Conservation (phyloP, 53 echinoderm and acorn worm genomes). For the Echinometra lucunter region DNA sequence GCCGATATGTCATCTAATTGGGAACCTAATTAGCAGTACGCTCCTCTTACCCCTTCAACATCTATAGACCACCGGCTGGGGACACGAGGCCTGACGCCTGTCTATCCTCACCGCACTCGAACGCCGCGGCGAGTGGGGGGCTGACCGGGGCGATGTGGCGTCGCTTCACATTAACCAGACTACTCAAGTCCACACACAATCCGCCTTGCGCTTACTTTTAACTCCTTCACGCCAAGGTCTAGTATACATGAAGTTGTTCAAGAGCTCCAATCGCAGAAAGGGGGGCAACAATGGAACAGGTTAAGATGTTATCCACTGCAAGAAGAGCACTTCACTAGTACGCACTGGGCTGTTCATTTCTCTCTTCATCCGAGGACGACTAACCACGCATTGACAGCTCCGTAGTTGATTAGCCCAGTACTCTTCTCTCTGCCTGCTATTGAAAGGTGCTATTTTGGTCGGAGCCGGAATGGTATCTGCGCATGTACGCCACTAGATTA, state of each 20-base stretch:
- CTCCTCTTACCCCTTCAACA: background rate
- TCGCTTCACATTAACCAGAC: background rate
- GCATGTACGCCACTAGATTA: slow-evolving; percentile 11
- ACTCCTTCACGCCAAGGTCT: slow-evolving; percentile 3
- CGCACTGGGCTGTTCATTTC: background rate
- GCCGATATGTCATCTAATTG: background rate
- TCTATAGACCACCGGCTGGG: background rate
- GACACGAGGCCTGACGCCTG: background rate
- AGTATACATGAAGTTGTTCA: background rate
- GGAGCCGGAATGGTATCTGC: background rate
- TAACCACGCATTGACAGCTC: background rate
- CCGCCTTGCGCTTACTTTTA: background rate
- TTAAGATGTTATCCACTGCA: background rate
- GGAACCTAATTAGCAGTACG: background rate
- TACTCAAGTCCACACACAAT: background rate
- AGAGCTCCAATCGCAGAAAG: background rate
- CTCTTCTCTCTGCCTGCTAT: background rate
- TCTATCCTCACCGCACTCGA: background rate
- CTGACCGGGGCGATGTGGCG: background rate
- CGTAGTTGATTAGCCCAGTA: background rate
- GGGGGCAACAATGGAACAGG: background rate
- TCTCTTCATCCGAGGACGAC: background rate
- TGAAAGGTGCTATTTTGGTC: background rate
- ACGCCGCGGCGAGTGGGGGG: background rate
- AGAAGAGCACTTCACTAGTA: background rate